Conservation (phyloP, 2,797 vertebrate genomes). For the Leuciscus waleckii region DNA sequence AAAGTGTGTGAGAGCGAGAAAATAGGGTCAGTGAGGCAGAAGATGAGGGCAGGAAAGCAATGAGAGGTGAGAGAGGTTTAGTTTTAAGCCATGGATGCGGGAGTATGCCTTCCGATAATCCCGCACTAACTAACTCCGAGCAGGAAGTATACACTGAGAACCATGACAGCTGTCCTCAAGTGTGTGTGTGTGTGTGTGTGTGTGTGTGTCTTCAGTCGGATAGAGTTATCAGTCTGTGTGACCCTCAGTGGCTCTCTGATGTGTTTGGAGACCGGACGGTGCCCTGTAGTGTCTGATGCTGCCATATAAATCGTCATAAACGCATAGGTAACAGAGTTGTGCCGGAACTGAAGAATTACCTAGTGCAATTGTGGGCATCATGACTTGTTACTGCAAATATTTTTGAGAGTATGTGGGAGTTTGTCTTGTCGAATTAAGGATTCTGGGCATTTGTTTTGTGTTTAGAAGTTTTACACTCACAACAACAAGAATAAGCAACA, state of each 20-base stretch:
- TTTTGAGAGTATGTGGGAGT: constrained; percentile 16
- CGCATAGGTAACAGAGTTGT: not conserved
- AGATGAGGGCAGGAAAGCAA: constrained; percentile 11
- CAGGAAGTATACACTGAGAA: constrained; percentile 51
- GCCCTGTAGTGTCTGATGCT: not conserved
- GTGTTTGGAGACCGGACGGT: constrained; percentile 8
- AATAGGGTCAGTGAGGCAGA: constrained; percentile 14
- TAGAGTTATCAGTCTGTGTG: constrained; percentile 21
- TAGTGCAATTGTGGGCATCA: not conserved
- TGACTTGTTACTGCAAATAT: constrained; percentile 2
- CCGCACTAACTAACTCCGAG: constrained; percentile 29
- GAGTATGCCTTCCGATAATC: constrained; percentile 45
- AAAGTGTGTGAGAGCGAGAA: not conserved
- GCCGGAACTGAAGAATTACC: not conserved
- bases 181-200: constrained; percentile 34
- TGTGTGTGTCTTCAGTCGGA: constrained; percentile 22
- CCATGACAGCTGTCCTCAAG: constrained; percentile 60
- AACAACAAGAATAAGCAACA: constrained; percentile 5
- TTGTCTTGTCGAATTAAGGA: constrained; percentile 35
- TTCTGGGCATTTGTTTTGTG: constrained; percentile 12
- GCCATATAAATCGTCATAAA: constrained; percentile 16
- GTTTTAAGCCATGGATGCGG: constrained; percentile 17
- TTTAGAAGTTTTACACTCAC: constrained; percentile 14
- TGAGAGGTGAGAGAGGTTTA: constrained; percentile 35
- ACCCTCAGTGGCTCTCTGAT: constrained; percentile 10